A percentile compares a stretch with the other conserved stretches of the same genome.
These are phyloP conservation scores for Psophia crepitans DNA, from an alignment of 2,113 vertebrate genomes.

Conservation along the genomic window DNA sequence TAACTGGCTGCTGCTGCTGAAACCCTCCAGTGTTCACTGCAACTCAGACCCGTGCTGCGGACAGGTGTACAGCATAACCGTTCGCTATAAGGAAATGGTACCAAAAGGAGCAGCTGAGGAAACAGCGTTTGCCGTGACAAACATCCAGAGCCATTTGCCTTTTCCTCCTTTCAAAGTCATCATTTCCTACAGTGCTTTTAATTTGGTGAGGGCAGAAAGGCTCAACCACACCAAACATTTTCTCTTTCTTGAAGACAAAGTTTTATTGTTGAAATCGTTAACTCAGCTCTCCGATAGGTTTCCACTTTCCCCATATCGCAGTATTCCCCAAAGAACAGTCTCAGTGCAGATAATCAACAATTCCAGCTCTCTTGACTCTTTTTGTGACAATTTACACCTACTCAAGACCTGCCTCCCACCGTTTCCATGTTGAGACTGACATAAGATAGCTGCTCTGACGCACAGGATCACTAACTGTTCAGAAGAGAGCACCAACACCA, in stretches of 20 bases:
- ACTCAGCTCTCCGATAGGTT: background rate
- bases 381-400: background rate
- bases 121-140: background rate
- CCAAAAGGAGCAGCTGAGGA: background rate
- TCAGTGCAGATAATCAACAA: background rate
- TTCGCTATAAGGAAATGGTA: background rate
- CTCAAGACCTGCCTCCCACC: background rate
- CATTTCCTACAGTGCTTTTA: background rate
- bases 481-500: background rate
- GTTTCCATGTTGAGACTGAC: background rate
- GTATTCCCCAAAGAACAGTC: background rate
- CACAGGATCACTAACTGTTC: background rate
- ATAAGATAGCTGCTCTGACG: background rate
- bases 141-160: background rate
- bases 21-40: background rate
- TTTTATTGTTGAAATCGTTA: constrained; percentile 16
- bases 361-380: background rate
- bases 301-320: background rate
- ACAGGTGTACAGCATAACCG: background rate
- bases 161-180: background rate
- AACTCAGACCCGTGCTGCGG: background rate
- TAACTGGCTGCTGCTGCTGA: background rate
- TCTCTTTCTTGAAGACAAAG: background rate
- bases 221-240: background rate
- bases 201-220: background rate